Evolutionary conservation across 1,140 invertebrate genomes (phyloP), one percentile per base, ranked within the genome.

Genomic region (Drosophila melanica): DNA sequence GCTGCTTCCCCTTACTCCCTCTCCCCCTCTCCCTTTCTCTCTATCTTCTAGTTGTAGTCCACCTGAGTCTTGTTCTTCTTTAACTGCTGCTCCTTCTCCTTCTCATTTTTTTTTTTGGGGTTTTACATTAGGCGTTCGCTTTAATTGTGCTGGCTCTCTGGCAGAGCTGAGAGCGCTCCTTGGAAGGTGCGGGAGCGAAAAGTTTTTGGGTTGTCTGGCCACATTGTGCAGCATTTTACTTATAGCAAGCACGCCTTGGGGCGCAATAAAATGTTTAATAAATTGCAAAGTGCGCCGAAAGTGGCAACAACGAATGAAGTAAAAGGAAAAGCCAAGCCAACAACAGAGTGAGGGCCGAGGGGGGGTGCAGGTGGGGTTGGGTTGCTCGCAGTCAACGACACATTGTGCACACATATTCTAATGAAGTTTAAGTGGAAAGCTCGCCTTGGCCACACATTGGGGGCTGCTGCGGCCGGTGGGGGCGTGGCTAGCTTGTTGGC

Each of bases 251-350:
- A 90, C 63, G 84, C 84, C 85, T 90, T 77, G 76, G 84, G 84
- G 84, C 85, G 53, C 85, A 79, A 84, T 89, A 89, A 89, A 89
- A 89, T 89, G 84, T 77, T 89, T 89, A 89, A 89, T 90, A 89
- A 89, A 89, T 89, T 89, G 84, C 77, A 80, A 89, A 89, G 84
- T 73, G 79, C 82, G 68, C 60, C 64, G 27, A 77, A 74, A 77
- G 79, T 64, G 74, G 54, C 72, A 63, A 72, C 45, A 74, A 62
- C 67, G 66, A 64, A 57, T 16, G 37, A 30, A 41, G 14, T 23
- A 35, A 39, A 50, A 47, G 58, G 37, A 57, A 42, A 51, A 14
- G 42, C 16, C 39, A 44, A 51, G 53, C 2, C 57, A 4, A 41
- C 16, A 27, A 27, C 23, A 16, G 27, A 33, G 14, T 42, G 35